Evolutionary conservation across 2,888 invertebrate genomes (phyloP).

Genomic region (Drosophila recens): DNA sequence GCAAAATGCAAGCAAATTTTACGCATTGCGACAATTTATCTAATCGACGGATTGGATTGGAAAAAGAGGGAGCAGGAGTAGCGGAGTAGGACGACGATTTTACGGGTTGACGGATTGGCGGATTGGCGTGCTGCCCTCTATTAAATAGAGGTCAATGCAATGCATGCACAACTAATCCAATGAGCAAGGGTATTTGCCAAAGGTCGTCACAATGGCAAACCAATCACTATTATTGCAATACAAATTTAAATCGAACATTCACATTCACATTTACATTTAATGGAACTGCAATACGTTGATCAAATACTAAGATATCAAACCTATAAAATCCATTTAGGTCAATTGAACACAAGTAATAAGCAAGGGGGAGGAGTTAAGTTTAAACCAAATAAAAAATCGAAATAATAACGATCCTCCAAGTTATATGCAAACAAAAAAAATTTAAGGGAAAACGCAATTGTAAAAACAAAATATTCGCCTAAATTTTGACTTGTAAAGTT

Average conservation of each 20-base stretch:
- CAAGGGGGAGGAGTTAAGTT: not conserved
- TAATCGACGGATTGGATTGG: constrained; percentile 2
- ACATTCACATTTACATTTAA: constrained; percentile 23
- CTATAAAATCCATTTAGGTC: not conserved
- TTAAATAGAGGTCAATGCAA: constrained; percentile 67
- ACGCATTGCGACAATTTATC: constrained; percentile 53
- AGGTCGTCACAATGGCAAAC: constrained; percentile 15
- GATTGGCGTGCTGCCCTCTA: constrained; percentile 39
- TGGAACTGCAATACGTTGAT: constrained; percentile 28
- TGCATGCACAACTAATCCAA: constrained; percentile 40
- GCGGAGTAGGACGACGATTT: not conserved
- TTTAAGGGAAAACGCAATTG: no score
- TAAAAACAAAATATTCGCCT: no score
- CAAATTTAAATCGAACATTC: constrained; percentile 35
- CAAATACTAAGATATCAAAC: not conserved
- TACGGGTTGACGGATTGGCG: constrained; percentile 1
- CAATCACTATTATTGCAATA: constrained; percentile 45
- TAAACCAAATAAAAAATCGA: no score
- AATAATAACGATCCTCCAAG: no score
- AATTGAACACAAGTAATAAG: not conserved
- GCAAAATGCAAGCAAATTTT: constrained; percentile 58
- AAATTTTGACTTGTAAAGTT: no score
- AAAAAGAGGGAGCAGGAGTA: not conserved
- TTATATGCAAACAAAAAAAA: no score
- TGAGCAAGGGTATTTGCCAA: constrained; percentile 41